Evolutionary conservation across 2,113 vertebrate species (phyloP), one percentile per base, ranked within the genome.

Genomic region (Dasypus novemcinctus): DNA sequence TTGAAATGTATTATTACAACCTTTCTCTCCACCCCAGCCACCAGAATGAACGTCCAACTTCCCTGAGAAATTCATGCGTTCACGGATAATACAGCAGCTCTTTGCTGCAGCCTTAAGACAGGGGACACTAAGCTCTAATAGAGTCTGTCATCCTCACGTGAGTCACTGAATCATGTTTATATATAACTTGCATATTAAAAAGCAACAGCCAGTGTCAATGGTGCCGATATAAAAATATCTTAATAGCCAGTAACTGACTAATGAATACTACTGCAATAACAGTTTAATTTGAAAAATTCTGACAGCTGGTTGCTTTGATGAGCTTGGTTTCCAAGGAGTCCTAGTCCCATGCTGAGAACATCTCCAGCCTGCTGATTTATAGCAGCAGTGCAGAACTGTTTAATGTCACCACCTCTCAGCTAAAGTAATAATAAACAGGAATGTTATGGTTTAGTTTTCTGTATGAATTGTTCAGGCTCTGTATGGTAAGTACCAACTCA

Each of bases 381-480:
- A 98, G 98, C 98, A 98, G 98, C 97, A 97, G 98, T 98, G 97
- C 98, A 98, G 98, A 98, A 98, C 98, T 98, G 98, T 98, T 98
- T 98, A 98, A 98, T 98, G 98, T 98, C 98, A 98, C 98, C 98
- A 98, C 98, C 98, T 98, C 98, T 98, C 98, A 98, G 98, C 98
- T 98, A 94, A 98, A 98, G 98, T 97, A 98, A 98, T 98, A 98
- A 98, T 98, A 98, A 99, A 98, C 98, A 98, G 98, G 97, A 98
- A 98, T 93, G 97, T 98, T 98, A 98, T 97, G 98, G 98, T 98
- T 98, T 98, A 98, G 98, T 98, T 98, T 99, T 98, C 98, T 98
- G 97, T 98, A 98, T 98, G 98, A 98, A 98, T 98, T 98, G 98
- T 98, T 98, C 98, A 98, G 97, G 93, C 98, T 98, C 97, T 98